Conservation (phyloP, 2,888 invertebrate genomes). For the Epinotia ramella region DNA sequence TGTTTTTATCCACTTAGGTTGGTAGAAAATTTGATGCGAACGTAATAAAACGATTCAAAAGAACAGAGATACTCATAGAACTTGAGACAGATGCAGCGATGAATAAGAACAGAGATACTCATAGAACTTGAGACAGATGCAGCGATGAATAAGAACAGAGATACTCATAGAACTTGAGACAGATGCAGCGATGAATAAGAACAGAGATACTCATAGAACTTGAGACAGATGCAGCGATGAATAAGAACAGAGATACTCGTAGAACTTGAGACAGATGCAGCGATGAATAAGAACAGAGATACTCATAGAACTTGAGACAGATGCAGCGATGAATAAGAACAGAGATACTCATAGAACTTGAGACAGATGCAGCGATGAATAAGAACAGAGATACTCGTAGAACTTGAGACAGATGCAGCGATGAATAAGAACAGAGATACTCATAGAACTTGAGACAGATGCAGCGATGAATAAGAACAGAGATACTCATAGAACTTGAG, state of each 20-base stretch:
- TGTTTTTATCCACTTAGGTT: slow-evolving; percentile 30
- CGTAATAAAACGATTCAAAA: slow-evolving; percentile 7
- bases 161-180: slow-evolving; percentile 27
- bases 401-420: slow-evolving; percentile 22
- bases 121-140: slow-evolving; percentile 25
- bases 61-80: slow-evolving; percentile 24
- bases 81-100: slow-evolving; percentile 20
- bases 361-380: slow-evolving; percentile 25
- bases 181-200: slow-evolving; percentile 18
- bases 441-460: slow-evolving; percentile 24
- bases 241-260: too few relatives aligned
- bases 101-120: too few relatives aligned
- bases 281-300: slow-evolving; percentile 18
- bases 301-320: slow-evolving; percentile 23
- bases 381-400: too few relatives aligned
- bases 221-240: slow-evolving; percentile 21
- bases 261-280: slow-evolving; percentile 23
- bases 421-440: too few relatives aligned
- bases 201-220: too few relatives aligned
- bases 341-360: too few relatives aligned
- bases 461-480: slow-evolving; percentile 20
- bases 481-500: slow-evolving; percentile 23
- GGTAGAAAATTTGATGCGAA: background rate
- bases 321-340: slow-evolving; percentile 21
- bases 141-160: slow-evolving; percentile 18